phyloP scores from a whole-genome alignment of 2,797 vertebrate genomes.

The Otolemur crassicaudatus region DNA sequence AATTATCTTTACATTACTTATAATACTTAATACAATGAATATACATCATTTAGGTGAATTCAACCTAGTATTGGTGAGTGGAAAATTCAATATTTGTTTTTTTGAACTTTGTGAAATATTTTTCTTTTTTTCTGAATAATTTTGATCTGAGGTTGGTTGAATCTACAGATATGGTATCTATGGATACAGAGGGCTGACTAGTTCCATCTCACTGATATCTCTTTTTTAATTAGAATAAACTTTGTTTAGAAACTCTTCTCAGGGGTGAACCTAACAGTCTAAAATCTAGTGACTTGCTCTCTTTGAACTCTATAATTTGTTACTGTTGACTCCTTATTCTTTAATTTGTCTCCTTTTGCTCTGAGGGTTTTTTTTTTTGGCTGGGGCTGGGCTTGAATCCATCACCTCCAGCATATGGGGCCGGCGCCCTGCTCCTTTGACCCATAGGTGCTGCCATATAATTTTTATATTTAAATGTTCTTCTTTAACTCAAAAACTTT shows the following conservation, averaged over 20 bases:
- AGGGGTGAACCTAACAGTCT: neutral
- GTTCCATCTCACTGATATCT: neutral
- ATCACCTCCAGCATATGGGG: no score
- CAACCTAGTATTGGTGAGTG: no score
- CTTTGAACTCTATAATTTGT: neutral
- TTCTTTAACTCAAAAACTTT: neutral
- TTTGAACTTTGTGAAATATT: neutral
- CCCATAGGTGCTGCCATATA: neutral
- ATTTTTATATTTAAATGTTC: neutral
- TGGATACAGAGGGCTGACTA: neutral
- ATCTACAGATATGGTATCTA: no score
- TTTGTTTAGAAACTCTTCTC: neutral
- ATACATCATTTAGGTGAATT: neutral
- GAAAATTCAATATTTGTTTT: neutral
- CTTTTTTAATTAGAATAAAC: neutral
- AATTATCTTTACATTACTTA: neutral
- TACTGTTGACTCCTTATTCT: neutral
- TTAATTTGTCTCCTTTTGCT: neutral
- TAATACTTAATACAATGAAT: neutral
- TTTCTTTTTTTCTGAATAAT: neutral
- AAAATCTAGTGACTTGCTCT: neutral
- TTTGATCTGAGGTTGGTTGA: neutral
- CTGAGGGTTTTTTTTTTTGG: neutral
- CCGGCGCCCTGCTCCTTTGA: no score
- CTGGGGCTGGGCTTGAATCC: no score